Evolutionary conservation across 2,888 invertebrate genomes (phyloP), one percentile per base, ranked within the genome.

Genomic region (Diarsia brunnea): DNA sequence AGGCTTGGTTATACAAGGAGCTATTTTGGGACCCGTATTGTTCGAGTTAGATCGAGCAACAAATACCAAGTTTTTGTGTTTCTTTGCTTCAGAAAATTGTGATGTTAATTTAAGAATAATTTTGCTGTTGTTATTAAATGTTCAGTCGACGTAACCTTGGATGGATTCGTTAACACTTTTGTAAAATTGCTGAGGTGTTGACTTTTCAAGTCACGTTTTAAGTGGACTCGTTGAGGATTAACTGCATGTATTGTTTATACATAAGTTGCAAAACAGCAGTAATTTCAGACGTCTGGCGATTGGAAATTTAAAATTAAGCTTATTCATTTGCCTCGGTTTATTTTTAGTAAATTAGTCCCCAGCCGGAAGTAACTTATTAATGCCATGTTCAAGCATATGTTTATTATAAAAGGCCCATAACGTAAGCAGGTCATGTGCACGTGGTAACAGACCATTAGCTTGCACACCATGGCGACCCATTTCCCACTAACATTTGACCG

Each of bases 1-100:
- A 92, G 92, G 90, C 90, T 89, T 91, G 90, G 90, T 91, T 93
- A 90, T 90, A 93, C 93, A 92, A 92, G 92, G 90, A 83, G 90
- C 90, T 95, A 95, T 95, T 95, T 91, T 90, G 49, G 91, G 88
- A 82, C 88, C 89, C 78, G 81, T 89, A 90, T 91, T 91, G 92
- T 92, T 77, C 24, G 69, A 61, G 38, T 77, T 92, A 88, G 89
- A 88, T 84, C 71, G 88, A 78, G 80, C 86, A 83, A 79, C 69
- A 87, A 85, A 79, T 64, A 76, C 51, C 3, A 69, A 68, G 24
- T 69, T 69, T 72, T 64, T 80, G 67, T 82, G 55, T 61, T 72
- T 68, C 65, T 73, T 78, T 65, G 38, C 49, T 68, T 65, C 51
- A 45, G 16, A 58, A 53, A 24, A 68, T 64, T 73, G 68, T 72